Conservation (phyloP, 2,797 vertebrate species). For the Leucoraja ocellata region DNA sequence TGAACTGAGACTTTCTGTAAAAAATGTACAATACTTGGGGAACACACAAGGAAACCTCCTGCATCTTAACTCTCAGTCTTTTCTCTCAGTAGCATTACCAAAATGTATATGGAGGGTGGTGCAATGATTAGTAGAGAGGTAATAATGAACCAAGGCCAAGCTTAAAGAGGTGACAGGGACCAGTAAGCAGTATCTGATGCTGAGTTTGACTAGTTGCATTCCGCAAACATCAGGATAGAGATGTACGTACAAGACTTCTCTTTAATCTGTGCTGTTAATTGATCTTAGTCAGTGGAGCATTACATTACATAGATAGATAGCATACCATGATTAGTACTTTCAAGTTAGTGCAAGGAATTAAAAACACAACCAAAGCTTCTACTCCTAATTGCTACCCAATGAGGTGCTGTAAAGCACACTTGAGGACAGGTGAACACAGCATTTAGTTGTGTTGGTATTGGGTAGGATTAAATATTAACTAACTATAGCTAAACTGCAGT, state of each 20-base stretch:
- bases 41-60: background rate
- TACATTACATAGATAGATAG: no score
- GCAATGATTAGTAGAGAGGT: background rate
- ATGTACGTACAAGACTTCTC: background rate
- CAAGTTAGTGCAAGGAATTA: background rate
- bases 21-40: background rate
- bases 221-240: background rate
- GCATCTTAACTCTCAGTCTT: background rate
- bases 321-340: background rate
- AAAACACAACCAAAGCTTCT: background rate
- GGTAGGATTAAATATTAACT: no score
- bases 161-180: background rate
- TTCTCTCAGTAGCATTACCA: background rate
- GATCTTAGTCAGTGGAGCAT: constrained; percentile 5
- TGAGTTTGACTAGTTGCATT: background rate
- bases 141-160: background rate
- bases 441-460: background rate
- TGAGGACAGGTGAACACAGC: background rate
- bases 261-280: background rate
- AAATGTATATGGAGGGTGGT: background rate
- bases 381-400: background rate
- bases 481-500: no score
- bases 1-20: background rate
- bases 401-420: background rate
- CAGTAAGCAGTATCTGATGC: background rate